These are phyloP conservation scores for Myxocyprinus asiaticus DNA, from an alignment of 2,113 vertebrate species.

Conservation along the genomic window DNA sequence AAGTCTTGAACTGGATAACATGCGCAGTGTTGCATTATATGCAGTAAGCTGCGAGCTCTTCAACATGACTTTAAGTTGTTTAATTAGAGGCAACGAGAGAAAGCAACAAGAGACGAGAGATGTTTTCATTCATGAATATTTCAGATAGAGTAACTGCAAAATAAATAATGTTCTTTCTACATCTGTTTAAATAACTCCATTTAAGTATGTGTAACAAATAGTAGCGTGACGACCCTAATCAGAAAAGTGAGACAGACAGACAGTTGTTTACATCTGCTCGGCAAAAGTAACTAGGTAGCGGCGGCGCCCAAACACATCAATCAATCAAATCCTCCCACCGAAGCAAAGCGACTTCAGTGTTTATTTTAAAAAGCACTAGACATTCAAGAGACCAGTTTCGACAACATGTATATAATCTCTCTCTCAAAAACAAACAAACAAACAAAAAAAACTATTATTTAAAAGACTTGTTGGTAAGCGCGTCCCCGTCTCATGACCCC, in stretches of 20 bases:
- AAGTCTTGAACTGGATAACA: no score
- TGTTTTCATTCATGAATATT: no score
- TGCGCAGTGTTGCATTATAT: no score
- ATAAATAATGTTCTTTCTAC: not conserved
- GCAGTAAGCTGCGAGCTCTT: no score
- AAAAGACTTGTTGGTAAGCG: not conserved
- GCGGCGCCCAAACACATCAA: conserved; percentile 8
- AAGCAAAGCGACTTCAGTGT: conserved; percentile 6
- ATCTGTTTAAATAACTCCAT: no score
- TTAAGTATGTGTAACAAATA: no score
- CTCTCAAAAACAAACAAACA: not conserved
- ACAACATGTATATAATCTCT: not conserved
- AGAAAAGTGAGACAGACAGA: not conserved
- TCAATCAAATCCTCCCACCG: not conserved
- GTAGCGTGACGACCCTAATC: not conserved
- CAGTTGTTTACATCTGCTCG: conserved; percentile 6
- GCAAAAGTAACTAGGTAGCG: conserved; percentile 6
- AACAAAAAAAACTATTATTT: no score
- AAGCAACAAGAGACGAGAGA: no score
- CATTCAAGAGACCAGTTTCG: not conserved
- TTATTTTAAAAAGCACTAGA: conserved; percentile 23
- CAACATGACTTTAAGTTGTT: not conserved
- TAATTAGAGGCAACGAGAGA: not conserved
- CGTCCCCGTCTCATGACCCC: conserved; percentile 12
- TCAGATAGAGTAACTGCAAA: no score